Evolutionary conservation across 1,140 invertebrate genomes (phyloP), one percentile per base, ranked within the genome.

Genomic region (Aphelenchoides fujianensis): DNA sequence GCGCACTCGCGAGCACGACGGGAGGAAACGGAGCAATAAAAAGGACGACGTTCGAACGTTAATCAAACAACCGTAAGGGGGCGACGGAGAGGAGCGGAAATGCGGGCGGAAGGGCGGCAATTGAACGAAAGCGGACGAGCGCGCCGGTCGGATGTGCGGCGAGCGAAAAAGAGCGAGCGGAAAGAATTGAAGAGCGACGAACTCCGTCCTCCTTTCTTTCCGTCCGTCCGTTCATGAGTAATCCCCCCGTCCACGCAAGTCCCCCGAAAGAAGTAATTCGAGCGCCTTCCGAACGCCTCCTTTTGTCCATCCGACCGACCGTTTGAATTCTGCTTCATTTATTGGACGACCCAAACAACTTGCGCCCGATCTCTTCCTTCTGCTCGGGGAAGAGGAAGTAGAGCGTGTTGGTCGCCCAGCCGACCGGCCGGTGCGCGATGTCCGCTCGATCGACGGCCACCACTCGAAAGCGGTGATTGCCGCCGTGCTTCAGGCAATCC

Each of bases 391-490:
- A 66, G 1, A 35, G 0, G 7, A 41, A 66, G 16, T 27, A 30
- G n/a, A 66, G 0, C 31, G 63, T 66, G 12, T 30, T 32, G 12
- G 32, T 34, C 1, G 63, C 63, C 63, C 63, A 66, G 30, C 63
- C 63, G 36, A 66, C 12, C 1, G 63, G 63, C 31, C 19, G n/a
- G 31, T 32, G 53, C 32, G 37, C 32, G 0, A n/a, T 31, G 34
- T 66, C 63, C n/a, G 16, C 16, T n/a, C 36, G 12, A 1, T 30
- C 16, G 16, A n/a, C n/a, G 1, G 53, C 12, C 1, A 66, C 53
- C 41, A 66, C 63, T n/a, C 31, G n/a, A 30, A 66, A 66, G 12
- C 63, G 31, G 27, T 16, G 12, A 35, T 66, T 66, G 3, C 63
- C 12, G 12, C 63, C 63, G 12, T 55, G 12, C 53, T 66, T 37